A percentile compares a stretch with the other conserved stretches of the same genome.
Evolutionary conservation across 2,113 vertebrate species (phyloP).

Genomic region (Conger conger): DNA sequence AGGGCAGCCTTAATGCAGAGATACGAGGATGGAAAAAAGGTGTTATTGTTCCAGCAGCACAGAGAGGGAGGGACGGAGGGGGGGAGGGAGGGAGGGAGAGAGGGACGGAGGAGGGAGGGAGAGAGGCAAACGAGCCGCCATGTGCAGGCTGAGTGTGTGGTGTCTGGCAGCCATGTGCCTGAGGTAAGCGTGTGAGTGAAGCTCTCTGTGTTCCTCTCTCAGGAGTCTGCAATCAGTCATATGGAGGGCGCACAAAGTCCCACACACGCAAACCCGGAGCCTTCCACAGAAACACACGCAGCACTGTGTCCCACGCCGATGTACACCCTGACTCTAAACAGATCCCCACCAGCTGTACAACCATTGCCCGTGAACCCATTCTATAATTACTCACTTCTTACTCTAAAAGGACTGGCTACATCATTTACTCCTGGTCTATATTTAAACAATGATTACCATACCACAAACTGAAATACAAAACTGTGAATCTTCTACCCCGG

Average conservation of each 20-base stretch:
- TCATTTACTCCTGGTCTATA: neutral
- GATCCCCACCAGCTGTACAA: neutral
- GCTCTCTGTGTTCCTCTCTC: neutral
- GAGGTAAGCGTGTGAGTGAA: constrained; percentile 47
- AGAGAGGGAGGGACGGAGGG: constrained; percentile 13
- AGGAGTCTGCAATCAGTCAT: neutral
- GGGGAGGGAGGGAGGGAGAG: constrained; percentile 31
- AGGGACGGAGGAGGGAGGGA: constrained; percentile 22
- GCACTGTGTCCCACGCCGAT: neutral
- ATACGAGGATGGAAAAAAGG: neutral
- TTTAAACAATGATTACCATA: neutral
- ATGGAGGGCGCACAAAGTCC: constrained; percentile 1
- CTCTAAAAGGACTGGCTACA: neutral
- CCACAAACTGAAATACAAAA: neutral
- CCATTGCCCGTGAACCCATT: neutral
- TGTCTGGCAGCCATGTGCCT: constrained; percentile 61
- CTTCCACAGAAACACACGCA: neutral
- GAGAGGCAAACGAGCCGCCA: constrained; percentile 37
- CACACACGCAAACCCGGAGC: constrained; percentile 30
- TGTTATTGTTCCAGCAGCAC: constrained; percentile 29
- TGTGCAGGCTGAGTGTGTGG: constrained; percentile 62
- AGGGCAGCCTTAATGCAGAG: neutral
- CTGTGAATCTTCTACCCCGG: neutral
- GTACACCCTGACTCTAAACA: neutral
- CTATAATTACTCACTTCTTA: neutral